These are phyloP conservation scores for Neostethus bicornis DNA, from an alignment of 2,797 vertebrate species.

Conservation along the genomic window DNA sequence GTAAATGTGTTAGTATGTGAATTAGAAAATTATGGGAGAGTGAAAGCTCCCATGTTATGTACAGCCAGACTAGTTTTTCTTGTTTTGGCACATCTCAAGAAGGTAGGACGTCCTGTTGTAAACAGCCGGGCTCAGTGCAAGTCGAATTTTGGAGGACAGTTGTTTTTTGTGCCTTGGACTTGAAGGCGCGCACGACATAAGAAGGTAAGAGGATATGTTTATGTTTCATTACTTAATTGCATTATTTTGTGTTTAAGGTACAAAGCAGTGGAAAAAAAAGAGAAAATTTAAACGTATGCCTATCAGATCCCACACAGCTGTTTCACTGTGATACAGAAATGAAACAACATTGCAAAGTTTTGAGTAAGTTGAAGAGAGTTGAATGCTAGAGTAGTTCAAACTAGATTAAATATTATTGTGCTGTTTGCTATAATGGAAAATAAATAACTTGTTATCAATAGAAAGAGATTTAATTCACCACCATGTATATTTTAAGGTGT, in stretches of 20 bases:
- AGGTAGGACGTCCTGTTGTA: slow-evolving; percentile 60
- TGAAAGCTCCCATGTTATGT: slow-evolving; percentile 44
- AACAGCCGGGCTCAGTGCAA: slow-evolving; percentile 57
- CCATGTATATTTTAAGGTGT: background rate
- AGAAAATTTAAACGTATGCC: background rate
- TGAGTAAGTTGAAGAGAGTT: background rate
- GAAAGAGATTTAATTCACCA: too few relatives aligned
- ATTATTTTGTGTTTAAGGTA: background rate
- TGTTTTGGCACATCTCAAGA: slow-evolving; percentile 72
- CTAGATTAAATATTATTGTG: background rate
- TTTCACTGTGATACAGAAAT: slow-evolving; percentile 5
- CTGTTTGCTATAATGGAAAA: too few relatives aligned
- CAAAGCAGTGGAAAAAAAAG: background rate
- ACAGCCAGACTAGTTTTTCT: slow-evolving; percentile 78
- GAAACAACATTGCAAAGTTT: background rate
- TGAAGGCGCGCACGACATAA: slow-evolving; percentile 5
- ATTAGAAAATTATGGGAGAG: slow-evolving; percentile 31
- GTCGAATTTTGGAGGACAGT: slow-evolving; percentile 38
- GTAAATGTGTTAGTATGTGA: background rate
- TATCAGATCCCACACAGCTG: slow-evolving; percentile 12
- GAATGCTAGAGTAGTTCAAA: background rate
- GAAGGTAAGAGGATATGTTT: slow-evolving; percentile 65
- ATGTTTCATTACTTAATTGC: slow-evolving; percentile 7
- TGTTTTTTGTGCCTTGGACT: slow-evolving; percentile 36
- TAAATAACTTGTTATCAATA: too few relatives aligned